A percentile compares a stretch with the other conserved stretches of the same genome.
phyloP scores from a whole-genome alignment of 1,140 invertebrate species.

The Lordiphosa collinella region DNA sequence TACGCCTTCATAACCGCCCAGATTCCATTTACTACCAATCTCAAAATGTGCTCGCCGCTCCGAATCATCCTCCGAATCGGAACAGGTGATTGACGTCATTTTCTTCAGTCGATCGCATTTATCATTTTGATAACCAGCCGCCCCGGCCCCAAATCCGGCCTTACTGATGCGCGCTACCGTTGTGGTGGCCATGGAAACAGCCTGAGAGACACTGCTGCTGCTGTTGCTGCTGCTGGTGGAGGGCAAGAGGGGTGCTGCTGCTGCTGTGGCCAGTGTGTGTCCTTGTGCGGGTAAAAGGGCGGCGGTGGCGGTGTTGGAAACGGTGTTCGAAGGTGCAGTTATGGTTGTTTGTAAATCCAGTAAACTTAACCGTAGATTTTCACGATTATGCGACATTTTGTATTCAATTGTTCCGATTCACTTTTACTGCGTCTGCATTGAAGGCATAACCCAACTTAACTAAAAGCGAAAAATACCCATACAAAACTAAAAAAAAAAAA shows the following conservation, averaged over 20 bases:
- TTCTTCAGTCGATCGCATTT: constrained; percentile 76
- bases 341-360: constrained; percentile 72
- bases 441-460: constrained; percentile 10
- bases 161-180: constrained; percentile 66
- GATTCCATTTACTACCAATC: constrained; percentile 71
- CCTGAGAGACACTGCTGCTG: constrained; percentile 68
- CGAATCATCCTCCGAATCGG: constrained; percentile 78
- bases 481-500: too few relatives aligned
- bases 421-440: constrained; percentile 8
- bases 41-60: constrained; percentile 70
- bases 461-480: constrained; percentile 19
- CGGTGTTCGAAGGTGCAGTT: constrained; percentile 61
- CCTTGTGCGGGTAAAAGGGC: constrained; percentile 42
- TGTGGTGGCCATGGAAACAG: constrained; percentile 71
- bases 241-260: constrained; percentile 13
- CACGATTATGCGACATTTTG: constrained; percentile 74
- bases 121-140: constrained; percentile 64
- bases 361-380: constrained; percentile 75
- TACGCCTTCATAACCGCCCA: constrained; percentile 75
- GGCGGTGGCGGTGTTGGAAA: constrained; percentile 33
- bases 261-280: constrained; percentile 20
- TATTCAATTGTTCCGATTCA: constrained; percentile 20
- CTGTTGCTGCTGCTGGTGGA: constrained; percentile 21
- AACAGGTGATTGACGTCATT: constrained; percentile 79
- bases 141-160: constrained; percentile 55